Conservation (phyloP, 64 coral and sea anemone species). For the Actinia equina region DNA sequence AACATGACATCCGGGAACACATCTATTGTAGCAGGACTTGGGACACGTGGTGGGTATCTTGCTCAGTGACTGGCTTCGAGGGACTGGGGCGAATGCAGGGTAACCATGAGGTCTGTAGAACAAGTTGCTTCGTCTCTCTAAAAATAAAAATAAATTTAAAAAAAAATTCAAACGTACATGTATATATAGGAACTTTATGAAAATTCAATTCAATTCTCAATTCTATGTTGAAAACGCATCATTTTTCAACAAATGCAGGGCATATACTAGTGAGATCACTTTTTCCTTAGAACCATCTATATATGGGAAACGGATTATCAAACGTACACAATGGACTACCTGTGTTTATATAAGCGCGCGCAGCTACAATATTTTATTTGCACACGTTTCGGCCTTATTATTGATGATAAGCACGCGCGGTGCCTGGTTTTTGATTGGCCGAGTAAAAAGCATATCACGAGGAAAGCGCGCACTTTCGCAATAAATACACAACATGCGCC, state of each 20-base stretch:
- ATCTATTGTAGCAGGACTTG: constrained; percentile 20
- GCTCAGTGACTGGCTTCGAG: background rate
- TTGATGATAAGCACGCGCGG: background rate
- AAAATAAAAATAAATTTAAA: too few species aligned
- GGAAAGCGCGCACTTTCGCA: background rate
- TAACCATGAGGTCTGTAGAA: constrained; percentile 16
- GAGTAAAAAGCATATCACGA: background rate
- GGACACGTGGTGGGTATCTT: background rate
- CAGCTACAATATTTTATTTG: background rate
- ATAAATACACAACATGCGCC: background rate
- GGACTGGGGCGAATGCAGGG: background rate
- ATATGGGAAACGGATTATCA: too few species aligned
- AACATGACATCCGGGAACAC: constrained; percentile 32
- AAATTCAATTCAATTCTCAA: too few species aligned
- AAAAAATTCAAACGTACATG: too few species aligned
- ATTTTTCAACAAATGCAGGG: too few species aligned
- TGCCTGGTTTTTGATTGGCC: background rate
- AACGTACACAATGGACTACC: too few species aligned
- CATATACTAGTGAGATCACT: too few species aligned
- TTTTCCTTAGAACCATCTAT: background rate
- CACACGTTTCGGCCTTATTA: background rate
- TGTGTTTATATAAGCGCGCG: background rate
- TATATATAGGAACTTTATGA: too few species aligned
- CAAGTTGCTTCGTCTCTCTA: constrained; percentile 21
- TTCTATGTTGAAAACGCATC: too few species aligned